Conservation (phyloP, 2,797 vertebrate genomes). For the Anniella stebbinsi region DNA sequence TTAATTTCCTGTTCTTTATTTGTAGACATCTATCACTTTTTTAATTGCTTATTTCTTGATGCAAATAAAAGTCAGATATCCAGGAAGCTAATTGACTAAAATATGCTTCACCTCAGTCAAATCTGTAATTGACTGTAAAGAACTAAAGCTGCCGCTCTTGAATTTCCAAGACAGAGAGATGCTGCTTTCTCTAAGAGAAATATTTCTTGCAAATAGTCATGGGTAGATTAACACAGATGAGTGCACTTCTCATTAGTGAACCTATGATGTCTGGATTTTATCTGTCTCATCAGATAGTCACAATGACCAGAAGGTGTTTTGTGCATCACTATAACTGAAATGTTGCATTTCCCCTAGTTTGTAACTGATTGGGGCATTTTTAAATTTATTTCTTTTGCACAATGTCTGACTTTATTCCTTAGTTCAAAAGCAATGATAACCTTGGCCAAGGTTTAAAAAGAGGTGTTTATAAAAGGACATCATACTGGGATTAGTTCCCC, state of each 20-base stretch:
- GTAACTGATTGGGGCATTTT: fast-evolving
- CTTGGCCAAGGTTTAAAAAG: neutral
- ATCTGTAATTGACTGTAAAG: conserved; percentile 7
- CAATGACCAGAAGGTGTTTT: neutral
- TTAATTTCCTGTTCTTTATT: neutral
- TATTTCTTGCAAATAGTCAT: conserved; percentile 34
- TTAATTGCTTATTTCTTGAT: conserved; percentile 35
- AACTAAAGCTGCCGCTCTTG: conserved; percentile 18
- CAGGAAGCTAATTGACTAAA: conserved; percentile 32
- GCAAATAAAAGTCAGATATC: conserved; percentile 21
- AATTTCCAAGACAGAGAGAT: conserved; percentile 31
- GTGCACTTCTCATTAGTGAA: conserved; percentile 20
- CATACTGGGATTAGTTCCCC: neutral
- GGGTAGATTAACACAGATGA: conserved; percentile 11
- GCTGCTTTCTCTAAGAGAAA: conserved; percentile 39
- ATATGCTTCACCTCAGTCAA: conserved; percentile 30
- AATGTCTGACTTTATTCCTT: neutral
- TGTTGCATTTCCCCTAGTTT: neutral
- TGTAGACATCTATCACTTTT: neutral
- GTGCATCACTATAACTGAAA: neutral
- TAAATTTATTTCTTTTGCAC: neutral
- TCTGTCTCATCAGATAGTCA: conserved; percentile 44
- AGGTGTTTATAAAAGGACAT: neutral
- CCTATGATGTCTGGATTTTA: conserved; percentile 30
- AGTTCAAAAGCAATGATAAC: neutral